Evolutionary conservation across 2,797 vertebrate species (phyloP).

Genomic region (Sebastes dallii): DNA sequence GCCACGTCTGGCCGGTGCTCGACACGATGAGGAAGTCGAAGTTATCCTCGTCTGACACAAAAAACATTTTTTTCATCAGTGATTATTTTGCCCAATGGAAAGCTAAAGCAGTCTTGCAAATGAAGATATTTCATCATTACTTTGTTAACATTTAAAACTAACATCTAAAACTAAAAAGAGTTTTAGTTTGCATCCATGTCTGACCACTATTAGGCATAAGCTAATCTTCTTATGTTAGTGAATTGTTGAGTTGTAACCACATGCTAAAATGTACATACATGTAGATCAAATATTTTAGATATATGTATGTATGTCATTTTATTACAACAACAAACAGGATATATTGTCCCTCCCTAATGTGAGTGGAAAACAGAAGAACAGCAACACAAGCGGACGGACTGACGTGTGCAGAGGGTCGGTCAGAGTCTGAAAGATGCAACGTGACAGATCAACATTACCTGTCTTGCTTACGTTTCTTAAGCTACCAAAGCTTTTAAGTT

Average conservation of each 20-base stretch:
- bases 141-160: neutral
- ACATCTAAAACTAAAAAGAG: neutral
- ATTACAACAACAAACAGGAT: neutral
- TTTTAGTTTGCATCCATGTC: neutral
- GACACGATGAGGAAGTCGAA: conserved; percentile 95
- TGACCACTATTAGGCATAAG: neutral
- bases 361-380: neutral
- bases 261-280: neutral
- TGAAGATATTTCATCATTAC: neutral
- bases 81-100: neutral
- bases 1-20: conserved; percentile 94
- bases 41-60: conserved; percentile 88
- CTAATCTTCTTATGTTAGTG: neutral
- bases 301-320: neutral
- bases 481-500: conserved; percentile 98
- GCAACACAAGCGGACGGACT: neutral
- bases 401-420: neutral
- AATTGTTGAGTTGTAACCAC: neutral
- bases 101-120: neutral
- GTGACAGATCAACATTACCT: conserved; percentile 84
- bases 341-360: neutral
- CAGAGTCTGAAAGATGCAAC: neutral
- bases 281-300: neutral
- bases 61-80: neutral
- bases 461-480: conserved; percentile 99